Evolutionary conservation across 2,113 vertebrate genomes (phyloP), one percentile per base, ranked within the genome.

Genomic region (Saguinus imperator): DNA sequence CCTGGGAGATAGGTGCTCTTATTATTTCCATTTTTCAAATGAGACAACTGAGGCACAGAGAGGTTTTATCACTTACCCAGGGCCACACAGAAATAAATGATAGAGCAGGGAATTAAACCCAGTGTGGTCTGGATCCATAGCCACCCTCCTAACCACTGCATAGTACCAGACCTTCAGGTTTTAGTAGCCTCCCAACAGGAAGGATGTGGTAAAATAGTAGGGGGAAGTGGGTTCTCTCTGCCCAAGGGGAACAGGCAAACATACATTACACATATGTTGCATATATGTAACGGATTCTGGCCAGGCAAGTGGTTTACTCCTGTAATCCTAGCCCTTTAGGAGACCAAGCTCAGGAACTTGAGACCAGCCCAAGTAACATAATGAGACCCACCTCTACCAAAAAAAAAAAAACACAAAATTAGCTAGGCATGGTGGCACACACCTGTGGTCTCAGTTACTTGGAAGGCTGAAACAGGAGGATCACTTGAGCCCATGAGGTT

Each of bases 171-270:
- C 23, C 50, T 43, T 40, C 2, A 3, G 4, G 8, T 64, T 52
- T 52, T 70, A 35, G n/a, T 48, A 50, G 73, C 52, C 29, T 64
- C 45, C 55, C 3, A 23, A 25, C 48, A 64, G 35, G 86, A 45
- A 55, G 76, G 77, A 21, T 37, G 40, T 23, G 9, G 8, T 43
- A 7, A 29, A 82, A 40, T 35, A 23, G 40, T 25, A 79, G 58
- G 5, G 2, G 25, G 6, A 16, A 7, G 7, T 68, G 61, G 52
- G n/a, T 73, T 81, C 55, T 87, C 12, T 32, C 61, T 84, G n/a
- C 2, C 27, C 0, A 0, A 29, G 29, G 25, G 45, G 32, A 8
- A 50, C 10, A 48, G 35, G 18, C 48, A 58, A 2, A 2, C 20
- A 0, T 25, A 3, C 1, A 8, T 18, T 16, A 13, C 8, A 75